These are phyloP conservation scores for Crypturellus undulatus DNA, from an alignment of 2,113 vertebrate genomes.

Conservation along the genomic window DNA sequence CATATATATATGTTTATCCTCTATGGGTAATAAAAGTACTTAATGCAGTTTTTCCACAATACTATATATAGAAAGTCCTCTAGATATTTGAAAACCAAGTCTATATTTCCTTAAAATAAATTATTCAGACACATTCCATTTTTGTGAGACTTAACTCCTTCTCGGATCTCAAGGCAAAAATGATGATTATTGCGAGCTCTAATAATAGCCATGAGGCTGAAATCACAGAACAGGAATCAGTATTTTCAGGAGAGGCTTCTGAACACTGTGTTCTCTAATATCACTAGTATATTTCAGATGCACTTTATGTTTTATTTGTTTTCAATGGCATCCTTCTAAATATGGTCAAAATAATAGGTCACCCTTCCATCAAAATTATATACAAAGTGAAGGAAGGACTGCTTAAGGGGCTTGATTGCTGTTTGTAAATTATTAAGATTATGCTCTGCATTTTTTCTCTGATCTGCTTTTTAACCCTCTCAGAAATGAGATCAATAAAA, in stretches of 20 bases:
- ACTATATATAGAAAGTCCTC: neutral
- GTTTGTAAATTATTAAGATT: neutral
- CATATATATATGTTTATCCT: neutral
- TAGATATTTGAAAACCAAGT: constrained; percentile 13
- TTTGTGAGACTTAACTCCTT: neutral
- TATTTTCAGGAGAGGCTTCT: neutral
- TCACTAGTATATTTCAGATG: neutral
- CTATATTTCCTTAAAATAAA: neutral
- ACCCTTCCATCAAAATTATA: neutral
- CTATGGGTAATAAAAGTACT: neutral
- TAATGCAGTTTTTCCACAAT: neutral
- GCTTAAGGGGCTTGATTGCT: neutral
- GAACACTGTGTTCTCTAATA: neutral
- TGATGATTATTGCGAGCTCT: neutral
- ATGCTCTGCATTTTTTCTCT: neutral
- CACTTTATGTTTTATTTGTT: neutral
- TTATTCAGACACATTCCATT: constrained; percentile 12
- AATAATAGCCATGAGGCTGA: neutral
- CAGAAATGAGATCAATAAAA: constrained; percentile 45
- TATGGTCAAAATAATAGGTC: neutral
- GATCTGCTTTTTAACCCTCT: neutral
- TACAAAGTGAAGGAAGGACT: neutral
- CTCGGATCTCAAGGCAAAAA: neutral
- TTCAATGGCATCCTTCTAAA: neutral
- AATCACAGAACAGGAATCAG: neutral